Conservation (phyloP, 2,797 vertebrate species). For the Hydrocynus forskahlii region DNA sequence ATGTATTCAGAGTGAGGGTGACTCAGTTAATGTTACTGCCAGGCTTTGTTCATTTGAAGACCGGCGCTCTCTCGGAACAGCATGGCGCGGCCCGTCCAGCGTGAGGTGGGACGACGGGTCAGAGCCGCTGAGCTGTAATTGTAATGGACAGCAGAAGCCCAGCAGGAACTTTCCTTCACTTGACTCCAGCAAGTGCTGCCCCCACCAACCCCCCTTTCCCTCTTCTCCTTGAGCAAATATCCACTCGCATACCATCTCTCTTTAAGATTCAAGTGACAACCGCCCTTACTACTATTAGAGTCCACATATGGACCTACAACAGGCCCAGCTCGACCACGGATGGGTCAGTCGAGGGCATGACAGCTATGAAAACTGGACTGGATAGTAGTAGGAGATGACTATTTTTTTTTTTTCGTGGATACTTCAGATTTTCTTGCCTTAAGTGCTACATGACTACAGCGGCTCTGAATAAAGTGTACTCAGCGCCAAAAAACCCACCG, state of each 20-base stretch:
- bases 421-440: constrained; percentile 29
- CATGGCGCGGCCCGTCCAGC: neutral
- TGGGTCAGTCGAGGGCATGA: constrained; percentile 27
- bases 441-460: constrained; percentile 22
- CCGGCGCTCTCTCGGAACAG: neutral
- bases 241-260: neutral
- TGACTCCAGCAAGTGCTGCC: constrained; percentile 16
- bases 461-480: constrained; percentile 1
- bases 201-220: neutral
- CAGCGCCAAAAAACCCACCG: neutral
- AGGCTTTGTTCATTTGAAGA: neutral
- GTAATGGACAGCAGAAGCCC: constrained; percentile 12
- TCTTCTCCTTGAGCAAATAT: neutral
- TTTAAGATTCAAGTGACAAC: neutral
- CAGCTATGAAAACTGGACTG: constrained; percentile 31
- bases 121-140: constrained; percentile 13
- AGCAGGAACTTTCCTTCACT: constrained; percentile 28
- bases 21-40: neutral
- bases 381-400: neutral
- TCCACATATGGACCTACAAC: neutral
- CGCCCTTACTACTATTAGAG: too few species aligned
- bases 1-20: neutral
- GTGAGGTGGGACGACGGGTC: constrained; percentile 9
- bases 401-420: constrained; percentile 21
- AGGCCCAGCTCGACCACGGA: neutral